Base-by-base conservation (phyloP, 2,797 vertebrate genomes). In the Rhinophrynus dorsalis region DNA sequence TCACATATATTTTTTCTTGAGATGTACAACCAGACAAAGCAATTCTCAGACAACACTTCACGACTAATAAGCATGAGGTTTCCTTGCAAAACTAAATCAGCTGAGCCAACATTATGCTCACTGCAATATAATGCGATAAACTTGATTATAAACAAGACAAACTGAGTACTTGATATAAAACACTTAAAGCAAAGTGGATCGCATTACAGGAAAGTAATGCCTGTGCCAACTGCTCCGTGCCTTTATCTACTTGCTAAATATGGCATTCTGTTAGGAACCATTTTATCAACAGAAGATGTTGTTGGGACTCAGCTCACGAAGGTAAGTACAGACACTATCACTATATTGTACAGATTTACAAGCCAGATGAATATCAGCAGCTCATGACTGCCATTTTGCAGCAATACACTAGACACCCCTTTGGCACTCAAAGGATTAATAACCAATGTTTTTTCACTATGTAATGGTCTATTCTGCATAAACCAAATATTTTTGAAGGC, bases 101-200 rank as follows among this genome's bases (percentile, higher is more conserved):
- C 55, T 58, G 55, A 58, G 21, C 55, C 55, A 40, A 58, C 55
- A 58, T 27, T 58, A 58, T 57, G 33, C 32, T 38, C 13, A 24
- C 54, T 57, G 17, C 54, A 38, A 24, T 13, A 20, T 58, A 58
- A 58, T 58, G 35, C 13, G 9, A 42, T 58, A 58, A 40, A 40
- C 55, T 20, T 15, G 55, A 40, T 40, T 24, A 42, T 15, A 58
- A 42, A 40, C 21, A 18, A 40, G 33, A 42, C 35, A 58, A 58
- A 26, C 20, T 13, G 21, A 58, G 21, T 40, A 21, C 35, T 40
- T 58, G 21, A 24, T 27, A 37, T 24, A 58, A 40, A 58, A 56
- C 52, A 56, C 32, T 35, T 15, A 58, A 35, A 13, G 12, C 37
- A 58, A 57, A 58, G 12, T 40, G 55, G 21, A 24, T 58, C 30